Evolutionary conservation across 2,113 vertebrate genomes (phyloP).

Genomic region (Camelus bactrianus): DNA sequence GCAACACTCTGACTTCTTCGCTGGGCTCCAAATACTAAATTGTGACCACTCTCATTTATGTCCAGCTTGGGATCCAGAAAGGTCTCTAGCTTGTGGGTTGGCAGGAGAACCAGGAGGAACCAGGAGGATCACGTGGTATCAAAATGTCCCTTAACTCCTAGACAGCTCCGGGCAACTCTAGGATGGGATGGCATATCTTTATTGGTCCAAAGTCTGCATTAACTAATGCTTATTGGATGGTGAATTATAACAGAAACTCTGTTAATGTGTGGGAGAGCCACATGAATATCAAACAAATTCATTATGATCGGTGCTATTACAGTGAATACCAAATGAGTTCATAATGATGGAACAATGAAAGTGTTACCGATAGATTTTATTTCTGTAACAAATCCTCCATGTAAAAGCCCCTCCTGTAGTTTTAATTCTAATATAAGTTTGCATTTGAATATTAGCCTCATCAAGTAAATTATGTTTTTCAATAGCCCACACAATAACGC

Average conservation of each 20-base stretch:
- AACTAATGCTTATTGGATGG: constrained; percentile 88
- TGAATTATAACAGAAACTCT: constrained; percentile 89
- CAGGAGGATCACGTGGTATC: not conserved
- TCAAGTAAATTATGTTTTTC: constrained; percentile 85
- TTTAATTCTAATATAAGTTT: constrained; percentile 86
- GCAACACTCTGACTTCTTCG: constrained; percentile 62
- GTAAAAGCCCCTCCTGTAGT: constrained; percentile 85
- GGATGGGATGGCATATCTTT: constrained; percentile 67
- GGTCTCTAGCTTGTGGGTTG: constrained; percentile 49
- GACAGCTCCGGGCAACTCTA: constrained; percentile 69
- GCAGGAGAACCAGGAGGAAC: not conserved
- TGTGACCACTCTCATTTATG: constrained; percentile 63
- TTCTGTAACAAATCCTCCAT: constrained; percentile 89
- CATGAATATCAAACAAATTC: constrained; percentile 92
- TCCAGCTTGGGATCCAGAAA: constrained; percentile 28
- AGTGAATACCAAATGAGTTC: constrained; percentile 90
- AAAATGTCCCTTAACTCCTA: constrained; percentile 57
- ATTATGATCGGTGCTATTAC: constrained; percentile 90
- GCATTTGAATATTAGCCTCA: constrained; percentile 85
- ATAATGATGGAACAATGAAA: constrained; percentile 91
- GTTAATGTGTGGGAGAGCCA: constrained; percentile 88
- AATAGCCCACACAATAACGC: constrained; percentile 65
- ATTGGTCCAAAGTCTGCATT: constrained; percentile 85
- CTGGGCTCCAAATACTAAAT: constrained; percentile 42
- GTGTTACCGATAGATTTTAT: constrained; percentile 90